Percentiles rank a stretch among this genome's conserved stretches.
These are phyloP conservation scores for Pterostichus madidus DNA, from an alignment of 2,888 invertebrate genomes.

Conservation along the genomic window DNA sequence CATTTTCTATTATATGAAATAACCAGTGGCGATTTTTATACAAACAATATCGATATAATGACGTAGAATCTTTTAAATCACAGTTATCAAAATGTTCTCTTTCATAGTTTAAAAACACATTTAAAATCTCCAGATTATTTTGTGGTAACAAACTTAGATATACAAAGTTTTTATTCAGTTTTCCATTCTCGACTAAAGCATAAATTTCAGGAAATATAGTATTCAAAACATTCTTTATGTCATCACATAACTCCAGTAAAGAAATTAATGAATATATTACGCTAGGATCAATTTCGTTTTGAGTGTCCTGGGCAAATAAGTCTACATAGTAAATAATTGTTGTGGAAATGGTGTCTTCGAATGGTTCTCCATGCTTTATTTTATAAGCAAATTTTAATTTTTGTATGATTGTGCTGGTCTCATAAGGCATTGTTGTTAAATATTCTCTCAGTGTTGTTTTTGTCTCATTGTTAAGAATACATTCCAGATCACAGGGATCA, in stretches of 20 bases:
- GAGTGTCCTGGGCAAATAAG: conserved; percentile 36
- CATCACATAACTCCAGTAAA: conserved; percentile 55
- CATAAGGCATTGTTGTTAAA: conserved; percentile 51
- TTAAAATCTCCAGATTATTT: conserved; percentile 70
- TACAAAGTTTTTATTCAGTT: conserved; percentile 71
- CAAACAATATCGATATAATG: conserved; percentile 73
- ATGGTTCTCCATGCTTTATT: conserved; percentile 45
- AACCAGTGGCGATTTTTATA: conserved; percentile 75
- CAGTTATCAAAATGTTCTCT: conserved; percentile 70
- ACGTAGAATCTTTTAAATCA: conserved; percentile 71
- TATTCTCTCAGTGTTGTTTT: conserved; percentile 19
- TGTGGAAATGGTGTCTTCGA: conserved; percentile 37
- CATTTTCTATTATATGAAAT: conserved; percentile 71
- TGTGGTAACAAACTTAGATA: conserved; percentile 72
- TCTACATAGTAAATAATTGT: conserved; percentile 48
- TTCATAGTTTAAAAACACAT: conserved; percentile 71
- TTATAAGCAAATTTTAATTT: conserved; percentile 46
- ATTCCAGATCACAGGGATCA: conserved; percentile 45
- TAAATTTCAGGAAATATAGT: conserved; percentile 68
- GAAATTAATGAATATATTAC: conserved; percentile 57
- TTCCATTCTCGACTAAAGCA: conserved; percentile 70
- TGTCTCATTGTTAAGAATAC: conserved; percentile 38
- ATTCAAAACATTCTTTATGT: conserved; percentile 17
- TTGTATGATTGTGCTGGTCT: conserved; percentile 47
- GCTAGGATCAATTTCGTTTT: conserved; percentile 51